Evolutionary conservation across 2,113 vertebrate species (phyloP).

Genomic region (Prietella phreatophila): DNA sequence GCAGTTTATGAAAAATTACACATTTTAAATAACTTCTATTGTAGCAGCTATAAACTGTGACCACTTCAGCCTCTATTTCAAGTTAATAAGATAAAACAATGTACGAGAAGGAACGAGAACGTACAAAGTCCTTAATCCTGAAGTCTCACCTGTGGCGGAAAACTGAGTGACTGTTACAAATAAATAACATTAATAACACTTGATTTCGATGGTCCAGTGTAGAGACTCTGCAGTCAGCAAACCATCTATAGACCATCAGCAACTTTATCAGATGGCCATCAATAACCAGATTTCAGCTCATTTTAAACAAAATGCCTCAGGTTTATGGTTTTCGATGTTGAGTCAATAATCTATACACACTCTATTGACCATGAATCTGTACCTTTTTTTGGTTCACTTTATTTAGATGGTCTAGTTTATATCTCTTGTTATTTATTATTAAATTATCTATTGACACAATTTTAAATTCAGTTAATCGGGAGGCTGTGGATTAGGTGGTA

Average conservation of each 20-base stretch:
- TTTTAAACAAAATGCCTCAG: background rate
- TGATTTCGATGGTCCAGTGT: background rate
- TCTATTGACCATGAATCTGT: background rate
- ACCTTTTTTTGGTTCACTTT: background rate
- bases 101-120: background rate
- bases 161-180: background rate
- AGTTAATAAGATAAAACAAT: background rate
- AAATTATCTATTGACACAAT: background rate
- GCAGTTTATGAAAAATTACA: background rate
- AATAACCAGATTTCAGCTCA: background rate
- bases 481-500: no score
- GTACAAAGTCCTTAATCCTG: background rate
- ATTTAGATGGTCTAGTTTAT: background rate
- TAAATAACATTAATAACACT: background rate
- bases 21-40: background rate
- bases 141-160: background rate
- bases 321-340: background rate
- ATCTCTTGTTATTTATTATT: background rate
- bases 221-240: background rate
- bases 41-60: background rate
- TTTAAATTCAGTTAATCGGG: background rate
- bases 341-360: background rate
- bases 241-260: background rate
- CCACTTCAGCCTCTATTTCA: no score
- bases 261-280: background rate